phyloP scores from a whole-genome alignment of 1,140 invertebrate species.

The Drosophila littoralis region DNA sequence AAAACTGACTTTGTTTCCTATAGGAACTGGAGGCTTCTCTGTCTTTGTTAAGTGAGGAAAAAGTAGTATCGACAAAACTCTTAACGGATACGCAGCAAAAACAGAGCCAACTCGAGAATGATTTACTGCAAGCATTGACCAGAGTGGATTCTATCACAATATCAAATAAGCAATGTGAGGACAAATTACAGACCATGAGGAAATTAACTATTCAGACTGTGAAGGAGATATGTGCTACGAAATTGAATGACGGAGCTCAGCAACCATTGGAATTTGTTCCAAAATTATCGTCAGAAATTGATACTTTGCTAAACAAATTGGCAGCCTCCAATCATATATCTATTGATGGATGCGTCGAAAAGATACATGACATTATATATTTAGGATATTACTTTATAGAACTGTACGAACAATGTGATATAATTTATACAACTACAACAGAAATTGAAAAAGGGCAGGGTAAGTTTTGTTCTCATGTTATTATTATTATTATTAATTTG shows the following conservation, averaged over 20 bases:
- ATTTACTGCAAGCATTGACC: conserved; percentile 45
- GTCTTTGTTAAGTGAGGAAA: conserved; percentile 31
- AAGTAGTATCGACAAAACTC: conserved; percentile 27
- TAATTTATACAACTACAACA: conserved; percentile 65
- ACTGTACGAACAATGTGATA: conserved; percentile 68
- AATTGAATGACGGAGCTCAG: conserved; percentile 49
- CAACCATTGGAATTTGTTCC: conserved; percentile 60
- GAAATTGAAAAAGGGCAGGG: conserved; percentile 71
- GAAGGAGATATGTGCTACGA: conserved; percentile 58
- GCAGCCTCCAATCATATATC: conserved; percentile 16
- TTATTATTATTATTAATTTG: not conserved
- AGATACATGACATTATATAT: conserved; percentile 51
- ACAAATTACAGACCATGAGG: conserved; percentile 39
- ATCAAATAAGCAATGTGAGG: conserved; percentile 33
- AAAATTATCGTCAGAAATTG: conserved; percentile 88
- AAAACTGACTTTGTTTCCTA: not conserved
- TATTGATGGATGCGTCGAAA: conserved; percentile 30
- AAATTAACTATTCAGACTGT: conserved; percentile 61
- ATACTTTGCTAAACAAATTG: conserved; percentile 72
- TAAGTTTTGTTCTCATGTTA: conserved; percentile 9
- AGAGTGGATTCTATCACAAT: conserved; percentile 35
- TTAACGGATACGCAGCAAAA: conserved; percentile 47
- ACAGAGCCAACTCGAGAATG: conserved; percentile 29
- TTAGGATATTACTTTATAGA: conserved; percentile 64
- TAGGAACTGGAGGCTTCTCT: conserved; percentile 38